Evolutionary conservation across 2,113 vertebrate genomes (phyloP).

Genomic region (Proteles cristata): DNA sequence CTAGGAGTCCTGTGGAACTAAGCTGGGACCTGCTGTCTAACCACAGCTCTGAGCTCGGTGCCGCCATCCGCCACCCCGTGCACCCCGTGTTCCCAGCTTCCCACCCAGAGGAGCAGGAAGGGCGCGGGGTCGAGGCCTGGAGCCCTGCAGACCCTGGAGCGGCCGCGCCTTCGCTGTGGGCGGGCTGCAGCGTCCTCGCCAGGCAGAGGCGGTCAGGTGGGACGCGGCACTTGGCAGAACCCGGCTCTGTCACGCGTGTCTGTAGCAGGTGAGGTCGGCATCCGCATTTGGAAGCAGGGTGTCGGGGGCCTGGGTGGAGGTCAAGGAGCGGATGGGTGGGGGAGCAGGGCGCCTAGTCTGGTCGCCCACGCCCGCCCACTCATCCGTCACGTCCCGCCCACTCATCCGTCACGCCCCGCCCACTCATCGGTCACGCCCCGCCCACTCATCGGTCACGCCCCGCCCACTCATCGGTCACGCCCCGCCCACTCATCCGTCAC

Average conservation of each 20-base stretch:
- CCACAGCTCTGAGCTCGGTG: fast-evolving
- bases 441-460: too few relatives aligned
- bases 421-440: too few relatives aligned
- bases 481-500: too few relatives aligned
- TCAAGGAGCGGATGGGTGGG: background rate
- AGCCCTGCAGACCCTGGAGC: fast-evolving
- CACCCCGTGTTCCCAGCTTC: background rate
- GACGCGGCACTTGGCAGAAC: background rate
- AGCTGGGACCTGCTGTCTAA: background rate
- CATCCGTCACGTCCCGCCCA: too few relatives aligned
- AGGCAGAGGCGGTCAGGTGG: background rate
- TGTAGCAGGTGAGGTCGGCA: fast-evolving
- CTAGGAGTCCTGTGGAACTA: background rate
- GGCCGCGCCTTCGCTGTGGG: fast-evolving
- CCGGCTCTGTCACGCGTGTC: background rate
- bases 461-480: too few relatives aligned
- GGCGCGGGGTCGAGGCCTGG: fast-evolving
- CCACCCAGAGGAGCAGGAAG: background rate
- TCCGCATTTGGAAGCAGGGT: background rate
- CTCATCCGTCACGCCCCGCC: too few relatives aligned
- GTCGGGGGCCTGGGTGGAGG: background rate
- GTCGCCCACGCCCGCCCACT: background rate
- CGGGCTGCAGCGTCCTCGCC: too few relatives aligned
- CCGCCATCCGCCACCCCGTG: background rate
- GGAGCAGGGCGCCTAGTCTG: background rate